These are phyloP conservation scores for Campylomormyrus tamandua DNA, from an alignment of 2,113 vertebrate species.

Conservation along the genomic window DNA sequence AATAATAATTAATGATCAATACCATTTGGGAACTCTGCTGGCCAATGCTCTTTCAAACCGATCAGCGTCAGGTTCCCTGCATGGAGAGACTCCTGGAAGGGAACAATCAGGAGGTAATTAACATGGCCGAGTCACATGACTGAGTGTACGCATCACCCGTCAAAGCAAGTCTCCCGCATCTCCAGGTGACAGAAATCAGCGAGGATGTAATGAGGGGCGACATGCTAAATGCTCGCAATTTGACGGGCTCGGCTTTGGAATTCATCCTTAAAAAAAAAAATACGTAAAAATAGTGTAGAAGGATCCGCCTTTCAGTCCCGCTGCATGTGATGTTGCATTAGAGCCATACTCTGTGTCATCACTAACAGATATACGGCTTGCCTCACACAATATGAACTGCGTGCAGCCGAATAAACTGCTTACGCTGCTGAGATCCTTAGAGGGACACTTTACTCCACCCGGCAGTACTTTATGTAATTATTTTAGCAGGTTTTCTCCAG, in stretches of 20 bases:
- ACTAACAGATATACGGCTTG: constrained; percentile 65
- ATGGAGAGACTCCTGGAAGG: neutral
- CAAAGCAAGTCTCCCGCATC: neutral
- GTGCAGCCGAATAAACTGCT: constrained; percentile 74
- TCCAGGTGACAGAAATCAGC: neutral
- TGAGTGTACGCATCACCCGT: neutral
- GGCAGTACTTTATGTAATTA: constrained; percentile 58
- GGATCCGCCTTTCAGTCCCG: constrained; percentile 34
- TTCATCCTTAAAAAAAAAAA: constrained; percentile 24
- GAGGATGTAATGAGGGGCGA: neutral
- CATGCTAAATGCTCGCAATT: constrained; percentile 20
- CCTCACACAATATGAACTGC: constrained; percentile 73
- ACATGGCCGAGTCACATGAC: neutral
- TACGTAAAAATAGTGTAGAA: constrained; percentile 35
- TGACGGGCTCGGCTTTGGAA: constrained; percentile 7
- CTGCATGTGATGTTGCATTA: constrained; percentile 60
- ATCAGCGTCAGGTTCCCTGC: neutral
- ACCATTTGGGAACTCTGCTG: neutral
- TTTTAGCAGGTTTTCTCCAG: constrained; percentile 61
- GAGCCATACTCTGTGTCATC: constrained; percentile 65
- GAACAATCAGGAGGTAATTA: neutral
- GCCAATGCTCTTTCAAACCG: neutral
- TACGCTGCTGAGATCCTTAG: constrained; percentile 67
- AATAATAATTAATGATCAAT: constrained; percentile 8
- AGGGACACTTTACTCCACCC: constrained; percentile 66